Evolutionary conservation across 1,140 invertebrate species (phyloP).

Genomic region (Condylostylus longicornis): DNA sequence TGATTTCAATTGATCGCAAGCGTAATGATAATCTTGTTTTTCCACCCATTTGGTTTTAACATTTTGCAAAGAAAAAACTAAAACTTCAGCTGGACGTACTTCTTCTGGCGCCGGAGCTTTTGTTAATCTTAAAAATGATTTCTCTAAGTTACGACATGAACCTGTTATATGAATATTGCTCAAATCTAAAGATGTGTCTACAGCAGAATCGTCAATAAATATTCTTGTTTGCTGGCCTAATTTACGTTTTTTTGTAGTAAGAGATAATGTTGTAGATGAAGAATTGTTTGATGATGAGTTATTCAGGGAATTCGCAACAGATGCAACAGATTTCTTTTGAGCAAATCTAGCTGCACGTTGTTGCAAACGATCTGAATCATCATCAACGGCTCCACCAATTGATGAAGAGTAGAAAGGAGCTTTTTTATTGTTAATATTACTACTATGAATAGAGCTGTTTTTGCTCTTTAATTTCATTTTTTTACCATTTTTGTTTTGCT

Average conservation of each 20-base stretch:
- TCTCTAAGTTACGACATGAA: constrained; percentile 82
- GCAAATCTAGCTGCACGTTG: constrained; percentile 77
- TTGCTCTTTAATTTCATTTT: constrained; percentile 41
- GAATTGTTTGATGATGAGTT: constrained; percentile 27
- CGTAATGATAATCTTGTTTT: constrained; percentile 86
- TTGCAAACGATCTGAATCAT: constrained; percentile 57
- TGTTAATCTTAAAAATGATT: constrained; percentile 85
- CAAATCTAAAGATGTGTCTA: constrained; percentile 53
- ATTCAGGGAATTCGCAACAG: constrained; percentile 27
- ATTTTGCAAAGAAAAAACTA: constrained; percentile 70
- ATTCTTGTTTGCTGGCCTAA: not conserved
- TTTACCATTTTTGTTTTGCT: constrained; percentile 25
- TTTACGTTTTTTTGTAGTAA: constrained; percentile 17
- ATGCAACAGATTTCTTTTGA: constrained; percentile 31
- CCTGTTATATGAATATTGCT: constrained; percentile 81
- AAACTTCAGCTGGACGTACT: constrained; percentile 74
- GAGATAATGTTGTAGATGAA: constrained; percentile 8
- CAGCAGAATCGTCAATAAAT: constrained; percentile 40
- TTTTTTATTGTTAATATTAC: constrained; percentile 32
- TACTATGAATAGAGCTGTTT: constrained; percentile 15
- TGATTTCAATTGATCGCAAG: constrained; percentile 96
- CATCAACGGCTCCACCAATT: constrained; percentile 43
- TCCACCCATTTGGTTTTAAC: constrained; percentile 81
- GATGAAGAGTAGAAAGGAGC: constrained; percentile 53
- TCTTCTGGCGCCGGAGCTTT: constrained; percentile 85